Base-by-base conservation (phyloP, 1,140 invertebrate species). In the Drosophila varians region DNA sequence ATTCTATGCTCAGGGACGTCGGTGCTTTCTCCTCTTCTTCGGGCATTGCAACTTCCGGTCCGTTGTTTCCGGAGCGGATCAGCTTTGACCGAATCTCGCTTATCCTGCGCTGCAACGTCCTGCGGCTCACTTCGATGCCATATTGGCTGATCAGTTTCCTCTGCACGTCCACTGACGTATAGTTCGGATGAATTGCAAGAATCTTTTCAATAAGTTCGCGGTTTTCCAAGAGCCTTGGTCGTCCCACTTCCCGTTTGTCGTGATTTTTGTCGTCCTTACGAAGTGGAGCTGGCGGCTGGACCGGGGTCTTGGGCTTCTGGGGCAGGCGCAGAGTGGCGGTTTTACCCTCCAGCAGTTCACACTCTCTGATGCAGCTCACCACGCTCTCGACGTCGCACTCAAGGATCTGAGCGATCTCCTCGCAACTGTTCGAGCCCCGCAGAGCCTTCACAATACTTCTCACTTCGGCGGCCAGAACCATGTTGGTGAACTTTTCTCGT, bases 111-210 rank as follows among this genome's bases (percentile, higher is more conserved):
- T 86, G 80, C 6, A 86, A 31, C 0, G 82, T 86, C 28, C 80
- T 64, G 3, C 77, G 77, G n/a, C 77, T 86, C 1, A 80, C 62
- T 4, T 74, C 68, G 18, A 87, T 87, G 40, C 77, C 82, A 11
- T 53, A 66, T 1, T 19, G 62, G 9, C 2, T 5, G 1, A 55
- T 9, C 3, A 82, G 54, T 31, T 74, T 70, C 7, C 64, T 64
- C 53, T 86, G 82, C 0, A 86, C 73, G 66, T 86, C 77, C 5
- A 87, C 65, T 6, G 80, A 87, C 1, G 82, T 86, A 36, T 34
- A 87, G n/a, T 69, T n/a, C 0, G 69, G 82, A 51, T 86, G 16
- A 0, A 70, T 43, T 0, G 4, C 3, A 0, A 86, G 82, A 56
- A 87, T 34, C 1, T 66, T 19, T 42, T 76, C 62, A 8, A 86